Base-by-base conservation (phyloP, 2,888 invertebrate species). In the Alviniconcha strummeri region DNA sequence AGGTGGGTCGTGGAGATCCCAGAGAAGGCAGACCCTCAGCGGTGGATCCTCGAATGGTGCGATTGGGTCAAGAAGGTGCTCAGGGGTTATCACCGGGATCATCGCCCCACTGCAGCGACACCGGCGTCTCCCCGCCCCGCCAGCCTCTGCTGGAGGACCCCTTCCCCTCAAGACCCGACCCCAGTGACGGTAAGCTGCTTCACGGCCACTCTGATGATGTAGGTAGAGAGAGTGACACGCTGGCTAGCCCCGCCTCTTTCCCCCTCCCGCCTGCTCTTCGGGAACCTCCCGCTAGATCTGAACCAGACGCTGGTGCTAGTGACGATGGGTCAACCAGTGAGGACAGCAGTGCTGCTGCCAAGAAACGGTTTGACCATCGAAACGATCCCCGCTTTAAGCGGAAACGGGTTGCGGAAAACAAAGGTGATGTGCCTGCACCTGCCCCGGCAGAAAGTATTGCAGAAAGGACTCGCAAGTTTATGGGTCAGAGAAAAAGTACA, bases 381-480 rank as follows among this genome's bases (percentile, higher is more conserved):
- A 93, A 92, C 89, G 93, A 94, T 88, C 94, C 94, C 5, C 89
- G 93, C 57, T 91, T 93, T 84, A 92, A 92, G 84, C 90, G 92
- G 87, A 91, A 89, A 85, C 87, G 86, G 85, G 83, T 82, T 67
- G n/a, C 86, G 5, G 85, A 85, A 64, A 71, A 54, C 13, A 72
- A 57, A 13, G 83, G 54, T 17, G 80, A 69, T 11, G 55, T n/a
- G 36, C 11, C 55, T 69, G 69, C 64, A 1, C 5, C 52, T 56
- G 6, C 54, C 0, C 5, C 17, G 0, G 80, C 54, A 52, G 80
- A 69, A 19, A 36, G 9, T 52, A 57, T 17, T 52, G 79, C 19
- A 52, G 79, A 74, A 11, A 72, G 52, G 5, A 15, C 19, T 17
- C 88, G 88, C 84, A 87, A 88, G 82, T 88, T 87, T 60, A 86